These are phyloP conservation scores for Masticophis lateralis DNA, from an alignment of 2,797 vertebrate species.

Conservation along the genomic window DNA sequence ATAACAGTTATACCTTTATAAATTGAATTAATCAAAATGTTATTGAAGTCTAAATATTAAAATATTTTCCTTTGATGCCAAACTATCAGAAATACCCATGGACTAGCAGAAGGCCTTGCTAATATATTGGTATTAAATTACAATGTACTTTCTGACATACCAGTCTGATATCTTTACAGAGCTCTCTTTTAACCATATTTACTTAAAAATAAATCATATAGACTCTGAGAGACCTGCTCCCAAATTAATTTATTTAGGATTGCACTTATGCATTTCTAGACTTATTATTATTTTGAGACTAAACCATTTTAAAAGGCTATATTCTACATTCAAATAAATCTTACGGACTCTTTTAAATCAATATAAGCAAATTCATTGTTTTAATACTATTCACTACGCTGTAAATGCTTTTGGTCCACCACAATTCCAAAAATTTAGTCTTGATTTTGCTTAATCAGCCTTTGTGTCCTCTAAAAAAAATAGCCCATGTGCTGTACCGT, in stretches of 20 bases:
- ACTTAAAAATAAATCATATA: neutral
- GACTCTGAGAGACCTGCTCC: neutral
- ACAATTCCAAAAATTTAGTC: neutral
- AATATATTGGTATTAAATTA: neutral
- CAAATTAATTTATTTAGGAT: neutral
- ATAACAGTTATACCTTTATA: neutral
- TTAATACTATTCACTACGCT: neutral
- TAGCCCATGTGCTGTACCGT: neutral
- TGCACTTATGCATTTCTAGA: neutral
- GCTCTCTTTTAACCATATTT: neutral
- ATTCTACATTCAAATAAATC: neutral
- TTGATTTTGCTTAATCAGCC: neutral
- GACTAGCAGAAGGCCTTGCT: neutral
- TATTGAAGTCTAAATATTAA: neutral
- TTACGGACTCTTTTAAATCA: neutral
- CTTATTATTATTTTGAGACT: neutral
- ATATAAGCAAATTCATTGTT: neutral
- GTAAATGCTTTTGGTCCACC: neutral
- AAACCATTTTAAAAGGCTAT: neutral
- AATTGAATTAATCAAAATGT: neutral
- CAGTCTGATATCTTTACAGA: neutral
- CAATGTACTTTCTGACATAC: neutral
- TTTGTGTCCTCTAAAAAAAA: neutral
- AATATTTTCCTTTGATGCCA: neutral
- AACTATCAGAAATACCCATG: neutral